A percentile compares a stretch with the other conserved stretches of the same genome.
Conservation (phyloP, 2,888 invertebrate species). For the Drosophila silvestris region DNA sequence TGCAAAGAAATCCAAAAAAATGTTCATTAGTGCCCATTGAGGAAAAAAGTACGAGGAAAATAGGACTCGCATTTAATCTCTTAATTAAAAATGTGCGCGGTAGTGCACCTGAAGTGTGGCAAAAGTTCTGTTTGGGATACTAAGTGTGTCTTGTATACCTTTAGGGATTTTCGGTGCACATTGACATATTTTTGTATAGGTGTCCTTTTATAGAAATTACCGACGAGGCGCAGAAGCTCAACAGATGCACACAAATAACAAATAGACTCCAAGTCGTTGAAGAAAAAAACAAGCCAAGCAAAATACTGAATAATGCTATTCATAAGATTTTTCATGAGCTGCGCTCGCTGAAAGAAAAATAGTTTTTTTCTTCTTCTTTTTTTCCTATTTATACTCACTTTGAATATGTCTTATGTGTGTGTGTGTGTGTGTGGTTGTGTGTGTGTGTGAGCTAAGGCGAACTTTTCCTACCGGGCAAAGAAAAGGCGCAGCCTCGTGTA, state of each 20-base stretch:
- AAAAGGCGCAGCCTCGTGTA: slow-evolving; percentile 44
- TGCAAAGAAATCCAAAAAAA: slow-evolving; percentile 4
- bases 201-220: slow-evolving; percentile 66
- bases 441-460: slow-evolving; percentile 41
- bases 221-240: slow-evolving; percentile 30
- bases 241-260: slow-evolving; percentile 53
- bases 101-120: slow-evolving; percentile 58
- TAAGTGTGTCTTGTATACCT: slow-evolving; percentile 6
- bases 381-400: slow-evolving; percentile 35
- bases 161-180: slow-evolving; percentile 33
- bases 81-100: slow-evolving; percentile 74
- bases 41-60: slow-evolving; percentile 1
- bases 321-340: slow-evolving; percentile 72
- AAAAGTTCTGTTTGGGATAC: slow-evolving; percentile 24
- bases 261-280: slow-evolving; percentile 23
- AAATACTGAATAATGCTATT: slow-evolving; percentile 75
- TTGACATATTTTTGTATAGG: slow-evolving; percentile 66
- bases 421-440: slow-evolving; percentile 11
- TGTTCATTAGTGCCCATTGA: slow-evolving; percentile 67
- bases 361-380: slow-evolving; percentile 40
- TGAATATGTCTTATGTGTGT: slow-evolving; percentile 27
- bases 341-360: slow-evolving; percentile 61
- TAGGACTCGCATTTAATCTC: slow-evolving; percentile 71
- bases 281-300: slow-evolving; percentile 31
- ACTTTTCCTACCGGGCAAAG: slow-evolving; percentile 52